Evolutionary conservation across 2,888 invertebrate genomes (phyloP), one percentile per base, ranked within the genome.

Genomic region (Caenorhabditis sulstoni): DNA sequence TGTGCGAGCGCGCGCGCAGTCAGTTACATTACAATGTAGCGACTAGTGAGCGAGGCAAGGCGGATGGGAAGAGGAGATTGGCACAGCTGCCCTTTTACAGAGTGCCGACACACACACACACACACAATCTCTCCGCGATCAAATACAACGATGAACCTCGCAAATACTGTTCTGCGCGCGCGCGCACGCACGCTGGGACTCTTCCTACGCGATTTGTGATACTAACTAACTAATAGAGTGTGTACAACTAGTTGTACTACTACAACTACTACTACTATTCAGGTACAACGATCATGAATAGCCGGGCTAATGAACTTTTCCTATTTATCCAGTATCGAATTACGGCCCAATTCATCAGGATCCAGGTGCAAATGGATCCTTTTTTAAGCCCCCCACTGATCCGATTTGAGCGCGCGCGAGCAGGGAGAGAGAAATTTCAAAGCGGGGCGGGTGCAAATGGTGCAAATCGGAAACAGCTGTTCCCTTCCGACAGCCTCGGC

Each of bases 51-150:
- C 16, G 58, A 49, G 35, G 29, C 20, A 41, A n/a, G 14, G 45
- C 16, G 55, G 35, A 29, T 3, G 29, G 29, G 29, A 29, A 5
- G 29, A 7, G 11, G 45, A 47, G 66, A 74, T 66, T 74, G 73
- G 73, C 73, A 73, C 73, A 73, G 73, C 73, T 73, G 73, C 64
- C 73, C 64, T 73, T 73, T 73, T 73, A 65, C 64, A 73, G 57
- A 64, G 49, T 64, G 64, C 73, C 73, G 73, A 64, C 73, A 50
- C 73, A 62, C 61, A 61, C 57, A 23, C 45, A 55, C 50, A 52
- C 23, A 53, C 22, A 50, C 50, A 20, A 68, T 68, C 61, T 47
- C n/a, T 35, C 55, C 55, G 64, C 59, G 66, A 66, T 59, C 66
- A 66, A 66, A 64, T 20, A 62, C 39, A 55, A 12, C 29, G 29